Evolutionary conservation across 92 coral and sea anemone species (phyloP).

Genomic region (Phenganax stokvisi): DNA sequence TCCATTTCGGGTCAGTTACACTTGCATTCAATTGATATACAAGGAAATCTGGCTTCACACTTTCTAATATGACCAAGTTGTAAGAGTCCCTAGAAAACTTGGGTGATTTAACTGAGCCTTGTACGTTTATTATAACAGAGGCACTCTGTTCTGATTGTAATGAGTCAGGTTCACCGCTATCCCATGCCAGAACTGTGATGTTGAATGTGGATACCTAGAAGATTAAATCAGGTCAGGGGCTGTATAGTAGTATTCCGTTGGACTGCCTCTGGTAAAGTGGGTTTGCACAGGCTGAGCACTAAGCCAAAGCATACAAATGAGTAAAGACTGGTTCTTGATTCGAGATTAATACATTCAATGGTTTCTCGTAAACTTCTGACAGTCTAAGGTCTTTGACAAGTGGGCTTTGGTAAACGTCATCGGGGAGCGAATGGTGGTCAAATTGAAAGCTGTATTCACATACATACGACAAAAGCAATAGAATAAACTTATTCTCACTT

Average conservation of each 20-base stretch:
- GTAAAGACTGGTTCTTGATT: no score
- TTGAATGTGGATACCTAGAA: slow-evolving; percentile 16
- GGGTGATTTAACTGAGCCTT: background rate
- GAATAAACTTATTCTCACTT: no score
- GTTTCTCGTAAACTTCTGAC: no score
- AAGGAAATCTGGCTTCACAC: background rate
- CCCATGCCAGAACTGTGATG: slow-evolving; percentile 33
- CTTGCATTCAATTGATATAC: slow-evolving; percentile 23
- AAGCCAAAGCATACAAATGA: no score
- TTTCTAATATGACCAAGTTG: slow-evolving; percentile 11
- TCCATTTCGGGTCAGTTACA: background rate
- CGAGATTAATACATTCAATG: no score
- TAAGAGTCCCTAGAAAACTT: slow-evolving; percentile 10
- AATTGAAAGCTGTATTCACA: no score
- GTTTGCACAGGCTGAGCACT: no score
- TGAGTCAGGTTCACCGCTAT: slow-evolving; percentile 16
- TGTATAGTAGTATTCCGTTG: background rate
- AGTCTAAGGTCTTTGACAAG: no score
- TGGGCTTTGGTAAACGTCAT: no score
- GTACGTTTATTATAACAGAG: slow-evolving; percentile 6
- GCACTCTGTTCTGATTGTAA: slow-evolving; percentile 23
- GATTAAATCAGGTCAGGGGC: background rate
- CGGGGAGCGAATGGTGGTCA: no score
- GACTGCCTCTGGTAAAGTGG: no score
- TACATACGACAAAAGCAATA: no score